Percentiles rank a stretch among this genome's conserved stretches.
Conservation (phyloP, 2,888 invertebrate species). For the Colletes collaris region DNA sequence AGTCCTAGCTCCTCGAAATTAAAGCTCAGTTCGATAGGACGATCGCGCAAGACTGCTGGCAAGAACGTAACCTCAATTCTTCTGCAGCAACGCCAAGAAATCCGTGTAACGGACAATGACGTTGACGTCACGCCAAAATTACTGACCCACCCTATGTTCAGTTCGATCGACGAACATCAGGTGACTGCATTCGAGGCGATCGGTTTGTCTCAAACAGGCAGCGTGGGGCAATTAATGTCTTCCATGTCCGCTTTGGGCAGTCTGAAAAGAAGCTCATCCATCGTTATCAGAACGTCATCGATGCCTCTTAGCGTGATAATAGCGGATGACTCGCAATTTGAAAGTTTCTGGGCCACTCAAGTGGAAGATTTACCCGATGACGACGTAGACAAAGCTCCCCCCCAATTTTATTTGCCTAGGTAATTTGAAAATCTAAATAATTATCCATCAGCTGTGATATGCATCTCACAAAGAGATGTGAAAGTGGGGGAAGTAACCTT, state of each 20-base stretch:
- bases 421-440: conserved; percentile 35
- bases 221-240: conserved; percentile 28
- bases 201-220: conserved; percentile 42
- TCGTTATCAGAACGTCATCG: conserved; percentile 42
- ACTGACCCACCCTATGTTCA: conserved; percentile 78
- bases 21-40: conserved; percentile 32
- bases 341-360: conserved; percentile 69
- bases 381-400: conserved; percentile 69
- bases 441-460: no score
- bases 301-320: conserved; percentile 2
- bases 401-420: conserved; percentile 75
- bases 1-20: conserved; percentile 48
- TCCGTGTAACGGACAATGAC: conserved; percentile 74
- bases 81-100: conserved; percentile 64
- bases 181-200: conserved; percentile 66
- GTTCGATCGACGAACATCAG: conserved; percentile 78
- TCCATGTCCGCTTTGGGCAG: conserved; percentile 32
- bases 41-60: conserved; percentile 25
- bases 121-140: conserved; percentile 83
- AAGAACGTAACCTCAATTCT: conserved; percentile 56
- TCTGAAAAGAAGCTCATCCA: conserved; percentile 38
- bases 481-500: no score
- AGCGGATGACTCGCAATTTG: conserved; percentile 58
- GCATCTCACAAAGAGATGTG: no score
- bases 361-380: not conserved